These are phyloP conservation scores for Nebria salina DNA, from an alignment of 2,888 invertebrate species.

Conservation along the genomic window DNA sequence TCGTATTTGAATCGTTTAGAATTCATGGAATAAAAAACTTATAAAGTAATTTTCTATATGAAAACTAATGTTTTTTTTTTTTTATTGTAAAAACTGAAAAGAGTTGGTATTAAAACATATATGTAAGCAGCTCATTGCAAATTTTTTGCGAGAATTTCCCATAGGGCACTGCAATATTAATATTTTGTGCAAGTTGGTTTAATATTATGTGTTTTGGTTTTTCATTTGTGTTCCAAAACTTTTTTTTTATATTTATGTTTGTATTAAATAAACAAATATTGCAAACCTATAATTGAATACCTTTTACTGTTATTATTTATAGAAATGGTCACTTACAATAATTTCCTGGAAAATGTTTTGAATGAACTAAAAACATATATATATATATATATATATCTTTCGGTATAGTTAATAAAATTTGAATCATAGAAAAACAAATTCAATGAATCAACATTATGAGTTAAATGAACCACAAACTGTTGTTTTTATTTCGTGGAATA, in stretches of 20 bases:
- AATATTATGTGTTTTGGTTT: too few relatives aligned
- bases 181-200: conserved; percentile 31
- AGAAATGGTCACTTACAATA: conserved; percentile 3
- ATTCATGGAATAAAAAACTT: neutral
- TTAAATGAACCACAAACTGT: too few relatives aligned
- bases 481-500: too few relatives aligned
- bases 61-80: neutral
- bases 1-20: too few relatives aligned
- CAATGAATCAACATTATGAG: too few relatives aligned
- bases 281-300: too few relatives aligned
- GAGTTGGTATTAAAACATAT: conserved; percentile 40
- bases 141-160: conserved; percentile 42
- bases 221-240: conserved; percentile 25
- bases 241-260: conserved; percentile 30
- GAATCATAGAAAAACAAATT: too few relatives aligned
- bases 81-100: neutral
- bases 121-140: conserved; percentile 33
- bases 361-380: too few relatives aligned
- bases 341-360: too few relatives aligned
- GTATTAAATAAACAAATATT: too few relatives aligned
- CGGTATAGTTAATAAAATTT: neutral
- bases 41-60: neutral
- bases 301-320: conserved; percentile 11
- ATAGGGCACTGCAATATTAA: conserved; percentile 39
- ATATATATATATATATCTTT: too few relatives aligned